Conservation (phyloP, 2,797 vertebrate genomes). For the Tragelaphus oryx region DNA sequence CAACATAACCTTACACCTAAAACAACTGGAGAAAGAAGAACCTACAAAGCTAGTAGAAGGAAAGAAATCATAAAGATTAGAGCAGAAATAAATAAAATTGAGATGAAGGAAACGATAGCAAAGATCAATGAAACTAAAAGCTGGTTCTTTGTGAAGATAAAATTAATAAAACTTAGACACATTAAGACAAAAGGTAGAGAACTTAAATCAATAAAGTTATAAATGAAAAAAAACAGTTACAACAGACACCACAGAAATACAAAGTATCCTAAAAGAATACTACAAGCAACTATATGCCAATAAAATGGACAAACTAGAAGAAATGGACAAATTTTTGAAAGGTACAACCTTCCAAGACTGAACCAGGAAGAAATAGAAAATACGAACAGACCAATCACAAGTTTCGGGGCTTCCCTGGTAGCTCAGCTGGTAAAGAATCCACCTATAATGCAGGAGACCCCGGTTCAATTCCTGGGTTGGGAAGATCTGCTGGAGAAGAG, state of each 20-base stretch:
- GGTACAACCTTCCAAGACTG: neutral
- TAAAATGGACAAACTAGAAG: neutral
- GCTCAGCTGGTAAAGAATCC: neutral
- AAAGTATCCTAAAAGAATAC: neutral
- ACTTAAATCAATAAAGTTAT: neutral
- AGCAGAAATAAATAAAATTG: neutral
- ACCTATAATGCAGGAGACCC: neutral
- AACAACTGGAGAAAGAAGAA: neutral
- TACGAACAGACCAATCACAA: neutral
- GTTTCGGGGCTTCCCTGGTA: neutral
- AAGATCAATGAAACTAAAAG: neutral
- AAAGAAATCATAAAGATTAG: neutral
- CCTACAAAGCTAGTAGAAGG: neutral
- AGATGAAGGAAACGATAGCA: neutral
- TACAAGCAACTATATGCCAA: neutral
- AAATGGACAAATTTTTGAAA: neutral
- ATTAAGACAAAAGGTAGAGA: neutral
- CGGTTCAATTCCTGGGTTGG: neutral
- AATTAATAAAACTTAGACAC: neutral
- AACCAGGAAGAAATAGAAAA: neutral
- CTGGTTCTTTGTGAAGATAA: neutral
- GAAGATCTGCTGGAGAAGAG: neutral
- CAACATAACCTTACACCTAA: neutral
- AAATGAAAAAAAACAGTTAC: neutral
- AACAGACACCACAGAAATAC: neutral